Percentiles rank a stretch among this genome's conserved stretches.
phyloP scores from a whole-genome alignment of 2,797 vertebrate genomes.

The Pyrocephalus nanus region DNA sequence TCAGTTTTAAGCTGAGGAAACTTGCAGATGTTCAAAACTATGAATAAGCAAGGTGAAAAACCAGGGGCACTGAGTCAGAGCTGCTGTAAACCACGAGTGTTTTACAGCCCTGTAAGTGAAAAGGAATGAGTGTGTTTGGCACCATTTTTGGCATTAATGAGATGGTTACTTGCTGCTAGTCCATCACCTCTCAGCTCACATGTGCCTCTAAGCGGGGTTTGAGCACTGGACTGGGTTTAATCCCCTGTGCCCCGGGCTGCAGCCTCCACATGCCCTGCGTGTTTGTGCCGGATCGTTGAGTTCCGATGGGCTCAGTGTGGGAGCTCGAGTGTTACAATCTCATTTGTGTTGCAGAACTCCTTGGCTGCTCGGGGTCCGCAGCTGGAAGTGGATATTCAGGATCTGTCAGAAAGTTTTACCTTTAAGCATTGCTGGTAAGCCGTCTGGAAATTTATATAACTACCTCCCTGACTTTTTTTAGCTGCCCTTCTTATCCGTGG shows the following conservation, averaged over 20 bases:
- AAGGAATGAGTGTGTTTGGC: not conserved
- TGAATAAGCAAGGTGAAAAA: not conserved
- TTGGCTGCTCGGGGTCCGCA: not conserved
- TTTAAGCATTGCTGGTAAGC: conserved; percentile 36
- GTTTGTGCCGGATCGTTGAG: not conserved
- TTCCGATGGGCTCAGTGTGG: not conserved
- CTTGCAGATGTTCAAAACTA: not conserved
- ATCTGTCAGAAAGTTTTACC: conserved; percentile 26
- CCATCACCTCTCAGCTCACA: not conserved
- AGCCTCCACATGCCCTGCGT: not conserved
- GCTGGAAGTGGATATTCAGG: not conserved
- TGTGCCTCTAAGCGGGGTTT: not conserved
- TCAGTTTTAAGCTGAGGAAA: not conserved
- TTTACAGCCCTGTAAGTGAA: not conserved
- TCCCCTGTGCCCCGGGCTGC: not conserved
- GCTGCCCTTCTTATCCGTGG: conserved; percentile 66
- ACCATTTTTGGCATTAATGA: not conserved
- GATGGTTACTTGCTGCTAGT: not conserved
- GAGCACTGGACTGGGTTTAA: not conserved
- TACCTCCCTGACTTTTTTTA: conserved; percentile 62
- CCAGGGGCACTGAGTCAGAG: not conserved
- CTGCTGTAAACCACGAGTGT: not conserved
- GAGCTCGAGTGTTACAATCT: not conserved
- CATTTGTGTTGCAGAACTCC: not conserved
- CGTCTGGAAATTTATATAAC: conserved; percentile 47